Percentiles rank a stretch among this genome's conserved stretches.
phyloP scores from a whole-genome alignment of 37 sponge, comb jelly and placozoan genomes.

The Chondrosia reniformis region DNA sequence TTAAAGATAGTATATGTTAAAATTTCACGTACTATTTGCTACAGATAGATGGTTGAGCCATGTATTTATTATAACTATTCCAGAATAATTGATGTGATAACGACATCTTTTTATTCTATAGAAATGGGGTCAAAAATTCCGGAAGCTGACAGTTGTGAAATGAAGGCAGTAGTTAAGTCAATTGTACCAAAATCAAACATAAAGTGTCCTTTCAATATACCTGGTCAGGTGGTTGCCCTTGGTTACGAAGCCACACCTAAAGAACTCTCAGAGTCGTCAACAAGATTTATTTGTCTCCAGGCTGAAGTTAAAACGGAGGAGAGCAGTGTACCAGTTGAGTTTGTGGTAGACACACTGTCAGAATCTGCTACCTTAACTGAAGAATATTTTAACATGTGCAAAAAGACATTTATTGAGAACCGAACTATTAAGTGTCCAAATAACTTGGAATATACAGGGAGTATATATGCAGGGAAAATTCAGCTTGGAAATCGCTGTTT shows the following conservation, averaged over 20 bases:
- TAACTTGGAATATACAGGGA: neutral
- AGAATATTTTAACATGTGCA: slow-evolving; percentile 2
- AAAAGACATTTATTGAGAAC: neutral
- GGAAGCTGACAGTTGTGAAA: no score
- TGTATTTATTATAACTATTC: no score
- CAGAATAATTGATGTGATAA: no score
- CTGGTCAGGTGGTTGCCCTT: neutral
- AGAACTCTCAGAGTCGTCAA: neutral
- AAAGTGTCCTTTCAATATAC: neutral
- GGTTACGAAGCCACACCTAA: slow-evolving; percentile 1
- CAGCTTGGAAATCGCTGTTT: neutral
- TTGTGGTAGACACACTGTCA: slow-evolving; percentile 17
- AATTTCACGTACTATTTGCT: no score
- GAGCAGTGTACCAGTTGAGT: neutral
- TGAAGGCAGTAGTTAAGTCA: no score
- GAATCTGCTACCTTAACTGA: slow-evolving; percentile 6
- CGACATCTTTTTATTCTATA: no score
- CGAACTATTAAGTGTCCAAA: slow-evolving; percentile 7
- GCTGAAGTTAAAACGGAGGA: neutral
- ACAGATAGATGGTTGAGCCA: no score
- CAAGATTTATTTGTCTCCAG: slow-evolving; percentile 2
- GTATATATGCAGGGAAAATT: slow-evolving; percentile 7
- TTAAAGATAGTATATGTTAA: no score
- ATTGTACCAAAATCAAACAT: no score
- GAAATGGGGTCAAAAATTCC: no score